Conservation (phyloP, 2,888 invertebrate genomes). For the Thecocarcelia acutangulata region DNA sequence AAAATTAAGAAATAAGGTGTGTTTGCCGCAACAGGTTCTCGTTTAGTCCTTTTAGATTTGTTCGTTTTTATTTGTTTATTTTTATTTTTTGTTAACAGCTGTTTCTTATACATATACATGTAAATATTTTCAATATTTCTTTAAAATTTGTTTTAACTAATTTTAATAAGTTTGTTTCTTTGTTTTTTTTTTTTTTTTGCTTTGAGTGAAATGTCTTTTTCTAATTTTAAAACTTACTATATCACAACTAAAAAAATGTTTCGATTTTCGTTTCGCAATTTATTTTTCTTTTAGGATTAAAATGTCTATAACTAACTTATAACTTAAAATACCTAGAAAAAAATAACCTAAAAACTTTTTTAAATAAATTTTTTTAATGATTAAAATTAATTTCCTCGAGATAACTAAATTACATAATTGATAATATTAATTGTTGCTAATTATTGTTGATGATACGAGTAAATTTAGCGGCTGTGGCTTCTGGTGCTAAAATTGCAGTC, state of each 20-base stretch:
- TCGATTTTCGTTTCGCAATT: conserved; percentile 32
- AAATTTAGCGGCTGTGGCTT: conserved; percentile 29
- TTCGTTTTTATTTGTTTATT: neutral
- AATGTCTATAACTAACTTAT: conserved; percentile 20
- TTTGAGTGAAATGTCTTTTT: conserved; percentile 29
- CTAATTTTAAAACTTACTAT: conserved; percentile 60
- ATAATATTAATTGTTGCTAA: conserved; percentile 53
- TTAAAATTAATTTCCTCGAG: conserved; percentile 27
- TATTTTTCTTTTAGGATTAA: conserved; percentile 45
- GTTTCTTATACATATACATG: conserved; percentile 18
- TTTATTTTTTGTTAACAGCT: neutral
- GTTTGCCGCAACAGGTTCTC: neutral
- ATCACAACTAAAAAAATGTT: conserved; percentile 59
- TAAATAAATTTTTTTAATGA: conserved; percentile 45
- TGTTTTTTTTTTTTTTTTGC: conserved; percentile 26
- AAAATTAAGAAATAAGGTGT: no score
- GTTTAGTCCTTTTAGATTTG: neutral
- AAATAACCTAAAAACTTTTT: conserved; percentile 38
- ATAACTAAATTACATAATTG: conserved; percentile 25
- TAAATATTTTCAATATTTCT: conserved; percentile 12
- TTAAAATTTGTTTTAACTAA: conserved; percentile 44
- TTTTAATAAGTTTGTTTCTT: conserved; percentile 1
- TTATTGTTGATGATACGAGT: conserved; percentile 47
- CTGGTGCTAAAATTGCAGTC: conserved; percentile 43
- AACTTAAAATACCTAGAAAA: conserved; percentile 32